Conservation (phyloP, 2,888 invertebrate species). For the Lasiommata megera region DNA sequence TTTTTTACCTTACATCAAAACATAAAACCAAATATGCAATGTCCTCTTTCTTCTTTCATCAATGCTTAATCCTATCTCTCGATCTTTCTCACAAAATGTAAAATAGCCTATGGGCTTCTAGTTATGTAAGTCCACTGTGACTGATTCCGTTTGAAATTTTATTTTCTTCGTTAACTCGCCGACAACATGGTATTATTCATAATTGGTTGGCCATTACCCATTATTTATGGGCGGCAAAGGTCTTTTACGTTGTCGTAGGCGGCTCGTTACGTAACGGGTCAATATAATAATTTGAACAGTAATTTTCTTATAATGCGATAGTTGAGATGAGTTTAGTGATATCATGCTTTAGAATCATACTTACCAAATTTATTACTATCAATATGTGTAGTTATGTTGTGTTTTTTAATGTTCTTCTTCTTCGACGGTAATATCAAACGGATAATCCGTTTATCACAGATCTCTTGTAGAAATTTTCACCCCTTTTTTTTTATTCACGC, state of each 20-base stretch:
- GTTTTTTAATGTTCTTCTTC: no score
- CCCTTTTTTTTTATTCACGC: no score
- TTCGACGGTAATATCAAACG: no score
- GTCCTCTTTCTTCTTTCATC: background rate
- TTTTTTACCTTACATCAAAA: background rate
- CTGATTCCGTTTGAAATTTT: conserved; percentile 32
- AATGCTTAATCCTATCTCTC: conserved; percentile 12
- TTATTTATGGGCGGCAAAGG: conserved; percentile 42
- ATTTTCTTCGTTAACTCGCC: conserved; percentile 34
- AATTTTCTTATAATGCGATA: conserved; percentile 13
- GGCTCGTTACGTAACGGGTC: conserved; percentile 45
- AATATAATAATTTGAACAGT: conserved; percentile 47
- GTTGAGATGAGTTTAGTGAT: conserved; percentile 7
- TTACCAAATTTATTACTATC: no score
- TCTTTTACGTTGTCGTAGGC: conserved; percentile 46
- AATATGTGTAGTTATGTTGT: background rate
- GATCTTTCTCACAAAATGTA: conserved; percentile 25
- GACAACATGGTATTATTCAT: conserved; percentile 32
- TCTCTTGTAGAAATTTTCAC: no score
- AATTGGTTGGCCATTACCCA: conserved; percentile 35
- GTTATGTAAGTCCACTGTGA: conserved; percentile 25
- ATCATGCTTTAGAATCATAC: conserved; percentile 13
- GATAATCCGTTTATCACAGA: no score
- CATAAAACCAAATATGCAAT: conserved; percentile 3
- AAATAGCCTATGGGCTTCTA: conserved; percentile 20